phyloP scores from a whole-genome alignment of 2,888 invertebrate species.

The Hemaris fuciformis region DNA sequence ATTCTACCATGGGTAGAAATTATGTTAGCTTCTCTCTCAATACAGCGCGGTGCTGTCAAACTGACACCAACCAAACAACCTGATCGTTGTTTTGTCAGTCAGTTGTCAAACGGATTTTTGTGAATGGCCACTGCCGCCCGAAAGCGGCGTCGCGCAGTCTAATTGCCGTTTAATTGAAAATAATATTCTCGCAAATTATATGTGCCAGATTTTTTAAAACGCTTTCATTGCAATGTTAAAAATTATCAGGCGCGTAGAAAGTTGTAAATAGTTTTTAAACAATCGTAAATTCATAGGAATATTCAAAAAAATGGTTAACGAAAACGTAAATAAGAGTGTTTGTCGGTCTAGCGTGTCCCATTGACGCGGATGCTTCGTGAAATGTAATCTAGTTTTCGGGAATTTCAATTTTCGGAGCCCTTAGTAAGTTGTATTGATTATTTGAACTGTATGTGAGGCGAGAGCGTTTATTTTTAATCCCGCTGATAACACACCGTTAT shows the following conservation, averaged over 20 bases:
- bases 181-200: conserved; percentile 16
- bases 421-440: conserved; percentile 46
- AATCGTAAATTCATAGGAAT: conserved; percentile 20
- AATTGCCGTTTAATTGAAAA: conserved; percentile 27
- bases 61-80: conserved; percentile 14
- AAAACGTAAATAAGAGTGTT: conserved; percentile 57
- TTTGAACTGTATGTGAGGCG: not conserved
- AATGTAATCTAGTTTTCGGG: conserved; percentile 60
- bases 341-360: conserved; percentile 53
- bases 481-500: conserved; percentile 13
- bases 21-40: not conserved
- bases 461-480: conserved; percentile 11
- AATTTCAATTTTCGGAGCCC: conserved; percentile 47
- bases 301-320: conserved; percentile 54
- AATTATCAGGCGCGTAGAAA: not conserved
- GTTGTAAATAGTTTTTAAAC: not conserved
- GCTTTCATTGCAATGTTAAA: not conserved
- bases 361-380: conserved; percentile 53
- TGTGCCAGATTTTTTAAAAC: not conserved
- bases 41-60: conserved; percentile 15
- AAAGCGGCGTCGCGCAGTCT: conserved; percentile 9
- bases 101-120: conserved; percentile 45
- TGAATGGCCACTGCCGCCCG: conserved; percentile 26
- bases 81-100: conserved; percentile 25
- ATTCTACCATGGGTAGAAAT: not conserved